Conservation (phyloP, 2,797 vertebrate species). For the Hylomyscus alleni region DNA sequence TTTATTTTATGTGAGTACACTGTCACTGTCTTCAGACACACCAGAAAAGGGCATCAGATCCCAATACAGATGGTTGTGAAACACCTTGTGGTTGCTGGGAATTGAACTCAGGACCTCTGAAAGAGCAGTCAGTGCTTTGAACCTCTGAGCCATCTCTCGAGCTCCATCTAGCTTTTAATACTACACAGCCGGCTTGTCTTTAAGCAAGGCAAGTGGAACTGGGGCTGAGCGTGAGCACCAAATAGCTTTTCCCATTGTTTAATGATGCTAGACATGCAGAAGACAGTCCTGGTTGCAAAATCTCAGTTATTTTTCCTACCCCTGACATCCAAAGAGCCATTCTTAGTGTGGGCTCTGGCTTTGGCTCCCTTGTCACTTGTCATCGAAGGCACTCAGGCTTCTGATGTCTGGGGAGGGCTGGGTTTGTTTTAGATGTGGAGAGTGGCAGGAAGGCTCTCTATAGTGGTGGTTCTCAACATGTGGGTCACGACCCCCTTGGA, state of each 20-base stretch:
- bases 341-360: neutral
- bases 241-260: neutral
- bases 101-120: no score
- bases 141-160: no score
- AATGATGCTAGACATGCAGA: neutral
- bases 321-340: neutral
- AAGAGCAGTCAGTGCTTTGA: no score
- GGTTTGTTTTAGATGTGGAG: neutral
- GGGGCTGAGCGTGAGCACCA: neutral
- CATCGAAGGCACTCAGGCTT: neutral
- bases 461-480: neutral
- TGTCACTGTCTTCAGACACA: no score
- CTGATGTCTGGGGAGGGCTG: neutral
- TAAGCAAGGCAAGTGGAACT: neutral
- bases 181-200: neutral
- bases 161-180: neutral
- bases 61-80: no score
- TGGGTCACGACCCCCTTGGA: neutral
- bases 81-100: no score
- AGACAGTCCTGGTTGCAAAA: neutral
- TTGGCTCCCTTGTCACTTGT: neutral
- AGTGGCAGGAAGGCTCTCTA: neutral
- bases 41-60: no score
- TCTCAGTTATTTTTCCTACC: neutral
- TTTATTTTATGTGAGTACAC: no score